Evolutionary conservation across 1,140 invertebrate genomes (phyloP).

Genomic region (Chrysomallon squamiferum): DNA sequence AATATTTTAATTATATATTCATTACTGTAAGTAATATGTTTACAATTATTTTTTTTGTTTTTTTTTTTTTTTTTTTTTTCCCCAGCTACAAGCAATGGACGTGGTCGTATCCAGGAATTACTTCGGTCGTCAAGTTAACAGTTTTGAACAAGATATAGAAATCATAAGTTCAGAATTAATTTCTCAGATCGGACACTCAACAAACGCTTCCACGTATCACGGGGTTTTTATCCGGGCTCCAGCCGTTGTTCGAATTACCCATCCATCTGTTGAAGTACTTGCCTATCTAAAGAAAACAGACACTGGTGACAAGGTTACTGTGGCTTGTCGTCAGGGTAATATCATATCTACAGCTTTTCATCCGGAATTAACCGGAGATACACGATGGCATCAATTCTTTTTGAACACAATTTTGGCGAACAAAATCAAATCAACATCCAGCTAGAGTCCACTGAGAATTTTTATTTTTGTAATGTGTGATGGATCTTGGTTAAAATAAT

Average conservation of each 20-base stretch:
- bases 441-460: no score
- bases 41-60: no score
- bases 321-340: slow-evolving; percentile 48
- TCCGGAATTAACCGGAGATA: slow-evolving; percentile 52
- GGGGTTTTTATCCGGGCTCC: slow-evolving; percentile 57
- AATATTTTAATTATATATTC: no score
- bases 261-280: slow-evolving; percentile 34
- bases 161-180: slow-evolving; percentile 27
- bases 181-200: not conserved
- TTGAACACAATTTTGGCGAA: slow-evolving; percentile 24
- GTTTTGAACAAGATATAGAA: slow-evolving; percentile 45
- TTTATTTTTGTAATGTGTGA: no score
- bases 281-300: slow-evolving; percentile 28
- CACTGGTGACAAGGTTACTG: slow-evolving; percentile 25
- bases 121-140: slow-evolving; percentile 52
- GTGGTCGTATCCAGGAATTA: slow-evolving; percentile 48
- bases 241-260: slow-evolving; percentile 33
- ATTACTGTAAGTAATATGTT: no score
- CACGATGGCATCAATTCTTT: slow-evolving; percentile 52
- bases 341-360: slow-evolving; percentile 53
- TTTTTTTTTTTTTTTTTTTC: not conserved
- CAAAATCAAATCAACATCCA: no score
- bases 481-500: no score
- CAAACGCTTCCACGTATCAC: slow-evolving; percentile 19
- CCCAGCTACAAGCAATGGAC: slow-evolving; percentile 46